Base-by-base conservation (phyloP, 2,888 invertebrate species). In the Caenorhabditis uteleia region DNA sequence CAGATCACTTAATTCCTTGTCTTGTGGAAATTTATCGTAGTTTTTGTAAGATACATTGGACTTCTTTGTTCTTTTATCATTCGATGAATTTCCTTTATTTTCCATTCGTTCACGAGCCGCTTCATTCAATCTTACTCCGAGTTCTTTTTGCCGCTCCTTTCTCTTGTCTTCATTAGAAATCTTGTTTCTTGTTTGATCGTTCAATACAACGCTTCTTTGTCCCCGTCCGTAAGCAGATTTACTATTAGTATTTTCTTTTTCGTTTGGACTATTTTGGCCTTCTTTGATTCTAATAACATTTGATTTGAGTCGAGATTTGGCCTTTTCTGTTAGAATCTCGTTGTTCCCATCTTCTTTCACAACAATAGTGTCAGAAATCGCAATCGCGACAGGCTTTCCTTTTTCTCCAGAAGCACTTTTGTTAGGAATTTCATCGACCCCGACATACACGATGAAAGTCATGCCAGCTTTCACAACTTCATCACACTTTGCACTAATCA, bases 81-180 rank as follows among this genome's bases (percentile, higher is more conserved):
- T 71, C 8, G 42, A 57, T 14, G 61, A 51, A 7, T 75, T 74
- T 7, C 66, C 85, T 84, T 92, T 91, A 79, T 92, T 91, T 0
- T 94, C 92, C 67, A 98, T 85, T 38, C 98, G 88, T 79, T 92
- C 92, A 76, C 91, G 90, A 0, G 98, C 98, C 65, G 91, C 91
- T 82, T 93, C 92, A 81, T 99, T 97, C 36, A 98, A 86, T 62
- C 90, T 89, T 57, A 90, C 88, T 0, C 93, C 93, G 61, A 99
- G 85, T 85, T 97, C 95, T 78, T 91, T 91, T 84, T 99, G 98
- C 87, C 97, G 95, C 81, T 92, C 90, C 76, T 93, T 93, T 14
- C 98, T 89, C 84, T 97, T 97, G 81, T 98, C 97, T 84, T 99
- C 98, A 0, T 94, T 91, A 12, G 94, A 93, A 75, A 91, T 91